Evolutionary conservation across 2,888 invertebrate genomes (phyloP).

Genomic region (Epinotia ramella): DNA sequence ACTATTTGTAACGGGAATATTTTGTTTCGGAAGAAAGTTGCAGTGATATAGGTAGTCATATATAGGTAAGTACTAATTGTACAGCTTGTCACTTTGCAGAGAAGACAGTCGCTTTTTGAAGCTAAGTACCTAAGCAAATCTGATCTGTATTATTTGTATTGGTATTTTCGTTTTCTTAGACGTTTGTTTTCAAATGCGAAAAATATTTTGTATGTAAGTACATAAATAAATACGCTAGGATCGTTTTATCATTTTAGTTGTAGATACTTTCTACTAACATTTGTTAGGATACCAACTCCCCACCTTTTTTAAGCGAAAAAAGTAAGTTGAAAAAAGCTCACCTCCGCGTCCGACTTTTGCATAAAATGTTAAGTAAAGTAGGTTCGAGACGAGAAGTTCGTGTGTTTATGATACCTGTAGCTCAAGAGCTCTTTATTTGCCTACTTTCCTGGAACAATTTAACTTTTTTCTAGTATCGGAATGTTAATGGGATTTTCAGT

Average conservation of each 20-base stretch:
- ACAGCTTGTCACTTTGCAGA: too few species aligned
- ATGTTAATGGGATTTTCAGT: neutral
- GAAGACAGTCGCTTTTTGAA: too few species aligned
- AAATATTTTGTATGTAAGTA: slow-evolving; percentile 9
- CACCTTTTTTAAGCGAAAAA: slow-evolving; percentile 9
- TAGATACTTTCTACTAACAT: neutral
- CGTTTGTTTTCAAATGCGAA: neutral
- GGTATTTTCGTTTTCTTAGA: neutral
- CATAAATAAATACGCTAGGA: neutral
- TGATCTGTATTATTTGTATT: neutral
- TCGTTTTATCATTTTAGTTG: neutral
- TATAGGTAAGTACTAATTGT: too few species aligned
- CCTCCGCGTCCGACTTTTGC: slow-evolving; percentile 8
- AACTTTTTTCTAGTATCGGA: neutral
- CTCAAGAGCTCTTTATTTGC: slow-evolving; percentile 8
- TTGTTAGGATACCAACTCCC: slow-evolving; percentile 4
- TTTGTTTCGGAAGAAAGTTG: neutral
- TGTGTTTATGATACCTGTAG: slow-evolving; percentile 26
- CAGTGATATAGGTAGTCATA: too few species aligned
- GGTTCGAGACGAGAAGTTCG: neutral
- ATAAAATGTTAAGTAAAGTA: slow-evolving; percentile 16
- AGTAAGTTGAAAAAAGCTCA: slow-evolving; percentile 6
- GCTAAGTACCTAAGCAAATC: neutral
- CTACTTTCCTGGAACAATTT: neutral
- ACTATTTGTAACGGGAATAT: slow-evolving; percentile 17